Percentiles rank a stretch among this genome's conserved stretches.
phyloP scores from a whole-genome alignment of 2,113 vertebrate species.

The Centropristis striata region DNA sequence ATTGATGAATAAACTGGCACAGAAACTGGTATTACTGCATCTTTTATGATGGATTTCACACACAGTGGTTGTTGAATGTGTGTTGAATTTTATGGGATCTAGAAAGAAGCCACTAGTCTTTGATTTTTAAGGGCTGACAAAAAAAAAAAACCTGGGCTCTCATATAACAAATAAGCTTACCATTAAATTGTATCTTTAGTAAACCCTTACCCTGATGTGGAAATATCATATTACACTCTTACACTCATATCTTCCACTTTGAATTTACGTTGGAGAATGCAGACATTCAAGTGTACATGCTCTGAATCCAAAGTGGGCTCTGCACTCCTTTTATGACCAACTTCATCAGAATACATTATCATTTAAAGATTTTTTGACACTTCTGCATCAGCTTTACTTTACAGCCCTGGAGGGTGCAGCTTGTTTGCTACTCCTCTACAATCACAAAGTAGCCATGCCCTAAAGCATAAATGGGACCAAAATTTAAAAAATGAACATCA shows the following conservation, averaged over 20 bases:
- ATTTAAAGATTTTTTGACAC: background rate
- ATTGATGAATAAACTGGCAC: background rate
- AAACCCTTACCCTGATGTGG: background rate
- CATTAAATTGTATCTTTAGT: background rate
- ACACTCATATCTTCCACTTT: too few species aligned
- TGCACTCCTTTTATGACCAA: background rate
- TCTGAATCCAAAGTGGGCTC: background rate
- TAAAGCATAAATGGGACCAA: too few species aligned
- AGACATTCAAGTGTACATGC: background rate
- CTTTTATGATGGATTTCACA: conserved; percentile 9
- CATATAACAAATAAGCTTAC: background rate
- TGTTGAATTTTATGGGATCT: background rate
- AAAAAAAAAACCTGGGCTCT: too few species aligned
- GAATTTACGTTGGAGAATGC: too few species aligned
- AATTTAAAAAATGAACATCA: too few species aligned
- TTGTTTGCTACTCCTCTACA: too few species aligned
- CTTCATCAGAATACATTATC: background rate
- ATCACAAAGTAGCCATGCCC: too few species aligned
- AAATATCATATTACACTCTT: background rate
- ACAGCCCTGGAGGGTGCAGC: too few species aligned
- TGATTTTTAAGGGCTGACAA: background rate
- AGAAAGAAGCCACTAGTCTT: background rate
- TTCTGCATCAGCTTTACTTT: too few species aligned
- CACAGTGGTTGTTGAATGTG: conserved; percentile 1
- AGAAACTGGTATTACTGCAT: background rate